Percentiles rank a stretch among this genome's conserved stretches.
Evolutionary conservation across 1,140 invertebrate species (phyloP).

Genomic region (Dolichoris vasculosae): DNA sequence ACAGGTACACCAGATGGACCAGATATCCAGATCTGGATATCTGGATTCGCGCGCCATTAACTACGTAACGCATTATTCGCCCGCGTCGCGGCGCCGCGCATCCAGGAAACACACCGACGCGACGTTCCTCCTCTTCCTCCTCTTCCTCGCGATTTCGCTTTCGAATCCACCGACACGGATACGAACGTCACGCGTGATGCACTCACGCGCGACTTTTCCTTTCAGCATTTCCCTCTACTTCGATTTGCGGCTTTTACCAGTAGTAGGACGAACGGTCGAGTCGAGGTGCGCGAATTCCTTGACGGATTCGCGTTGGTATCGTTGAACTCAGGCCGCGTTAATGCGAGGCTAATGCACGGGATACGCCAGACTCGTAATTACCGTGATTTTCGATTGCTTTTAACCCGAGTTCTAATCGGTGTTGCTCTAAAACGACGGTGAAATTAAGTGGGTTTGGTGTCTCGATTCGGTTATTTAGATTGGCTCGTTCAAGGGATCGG

Average conservation of each 20-base stretch:
- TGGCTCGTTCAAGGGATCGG: too few species aligned
- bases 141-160: slow-evolving; percentile 32
- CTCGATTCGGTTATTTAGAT: too few species aligned
- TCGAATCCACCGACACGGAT: slow-evolving; percentile 32
- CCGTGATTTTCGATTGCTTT: too few species aligned
- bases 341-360: too few species aligned
- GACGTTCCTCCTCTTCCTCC: background rate
- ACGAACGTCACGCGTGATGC: slow-evolving; percentile 39
- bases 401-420: too few species aligned
- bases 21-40: too few species aligned
- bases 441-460: too few species aligned
- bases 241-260: background rate
- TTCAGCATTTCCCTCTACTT: background rate
- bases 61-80: slow-evolving; percentile 25
- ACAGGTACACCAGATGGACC: background rate
- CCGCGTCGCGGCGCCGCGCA: background rate
- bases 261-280: background rate
- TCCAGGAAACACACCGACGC: slow-evolving; percentile 6
- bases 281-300: background rate
- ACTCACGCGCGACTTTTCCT: slow-evolving; percentile 7
- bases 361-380: too few species aligned
- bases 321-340: too few species aligned
- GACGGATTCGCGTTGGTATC: background rate
- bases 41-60: background rate
- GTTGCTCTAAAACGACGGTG: too few species aligned